A percentile compares a stretch with the other conserved stretches of the same genome.
Evolutionary conservation across 1,140 invertebrate genomes (phyloP).

Genomic region (Amyelois transitella): DNA sequence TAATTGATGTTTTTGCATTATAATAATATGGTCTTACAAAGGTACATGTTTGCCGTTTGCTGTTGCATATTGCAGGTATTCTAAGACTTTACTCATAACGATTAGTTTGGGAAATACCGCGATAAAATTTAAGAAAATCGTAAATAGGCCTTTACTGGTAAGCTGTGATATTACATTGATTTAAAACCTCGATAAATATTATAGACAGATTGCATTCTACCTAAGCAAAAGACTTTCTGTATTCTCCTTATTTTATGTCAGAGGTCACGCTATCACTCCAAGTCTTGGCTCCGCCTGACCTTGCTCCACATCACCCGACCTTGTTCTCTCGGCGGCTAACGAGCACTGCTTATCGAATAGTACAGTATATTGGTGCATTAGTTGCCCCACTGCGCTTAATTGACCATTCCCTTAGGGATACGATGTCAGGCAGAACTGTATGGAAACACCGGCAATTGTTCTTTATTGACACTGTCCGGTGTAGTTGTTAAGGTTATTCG

Average conservation of each 20-base stretch:
- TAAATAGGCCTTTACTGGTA: too few species aligned
- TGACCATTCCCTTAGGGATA: slow-evolving; percentile 42
- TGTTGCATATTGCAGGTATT: too few species aligned
- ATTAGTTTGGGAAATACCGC: too few species aligned
- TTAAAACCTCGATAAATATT: too few species aligned
- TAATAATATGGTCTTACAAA: too few species aligned
- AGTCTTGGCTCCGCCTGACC: slow-evolving; percentile 54
- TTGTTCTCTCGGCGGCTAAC: slow-evolving; percentile 54
- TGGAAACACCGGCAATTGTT: background rate
- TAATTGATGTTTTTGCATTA: too few species aligned
- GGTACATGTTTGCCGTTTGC: too few species aligned
- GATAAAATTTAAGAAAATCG: too few species aligned
- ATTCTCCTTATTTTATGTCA: slow-evolving; percentile 13
- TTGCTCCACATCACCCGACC: slow-evolving; percentile 59
- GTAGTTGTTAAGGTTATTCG: background rate
- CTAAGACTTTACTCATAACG: too few species aligned
- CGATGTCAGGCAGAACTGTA: slow-evolving; percentile 15
- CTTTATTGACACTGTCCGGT: background rate
- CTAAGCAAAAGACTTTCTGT: too few species aligned
- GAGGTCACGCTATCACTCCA: slow-evolving; percentile 66
- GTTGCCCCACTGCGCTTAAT: slow-evolving; percentile 53
- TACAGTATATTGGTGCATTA: slow-evolving; percentile 49
- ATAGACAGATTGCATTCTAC: too few species aligned
- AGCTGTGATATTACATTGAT: too few species aligned
- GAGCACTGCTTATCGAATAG: slow-evolving; percentile 48